phyloP scores from a whole-genome alignment of 2,797 vertebrate genomes.

The Hippoglossus hippoglossus region DNA sequence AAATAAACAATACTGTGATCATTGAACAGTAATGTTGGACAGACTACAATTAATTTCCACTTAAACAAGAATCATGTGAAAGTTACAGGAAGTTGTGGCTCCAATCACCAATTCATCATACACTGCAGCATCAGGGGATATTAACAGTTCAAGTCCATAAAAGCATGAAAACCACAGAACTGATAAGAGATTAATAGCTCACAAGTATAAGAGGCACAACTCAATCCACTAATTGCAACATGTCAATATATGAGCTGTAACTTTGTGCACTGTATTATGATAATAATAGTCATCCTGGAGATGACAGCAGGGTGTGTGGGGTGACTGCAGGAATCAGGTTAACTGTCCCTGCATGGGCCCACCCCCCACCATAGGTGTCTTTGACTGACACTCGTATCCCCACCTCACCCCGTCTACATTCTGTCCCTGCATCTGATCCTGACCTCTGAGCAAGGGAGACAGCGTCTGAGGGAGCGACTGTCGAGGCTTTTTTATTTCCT shows the following conservation, averaged over 20 bases:
- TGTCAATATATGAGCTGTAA: background rate
- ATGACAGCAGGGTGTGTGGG: no score
- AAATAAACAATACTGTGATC: background rate
- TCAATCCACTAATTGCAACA: constrained; percentile 1
- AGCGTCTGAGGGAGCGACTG: background rate
- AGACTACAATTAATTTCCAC: constrained; percentile 32
- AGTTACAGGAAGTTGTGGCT: constrained; percentile 23
- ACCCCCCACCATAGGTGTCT: constrained; percentile 8
- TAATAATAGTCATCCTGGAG: no score
- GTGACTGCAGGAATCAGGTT: constrained; percentile 11
- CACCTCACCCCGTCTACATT: background rate
- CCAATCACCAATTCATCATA: constrained; percentile 12
- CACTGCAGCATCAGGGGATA: constrained; percentile 49
- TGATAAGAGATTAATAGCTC: no score
- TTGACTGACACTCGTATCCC: constrained; percentile 27
- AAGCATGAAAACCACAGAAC: constrained; percentile 15
- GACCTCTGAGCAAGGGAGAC: constrained; percentile 1
- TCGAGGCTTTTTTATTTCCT: constrained; percentile 1
- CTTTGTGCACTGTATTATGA: no score
- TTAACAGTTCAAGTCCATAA: constrained; percentile 29
- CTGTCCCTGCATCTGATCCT: constrained; percentile 19
- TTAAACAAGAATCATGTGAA: background rate
- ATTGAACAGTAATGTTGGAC: constrained; percentile 4
- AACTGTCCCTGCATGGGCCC: constrained; percentile 31
- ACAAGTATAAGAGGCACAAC: background rate